These are phyloP conservation scores for Philotrypesis tridentata DNA, from an alignment of 1,140 invertebrate genomes.

Conservation along the genomic window DNA sequence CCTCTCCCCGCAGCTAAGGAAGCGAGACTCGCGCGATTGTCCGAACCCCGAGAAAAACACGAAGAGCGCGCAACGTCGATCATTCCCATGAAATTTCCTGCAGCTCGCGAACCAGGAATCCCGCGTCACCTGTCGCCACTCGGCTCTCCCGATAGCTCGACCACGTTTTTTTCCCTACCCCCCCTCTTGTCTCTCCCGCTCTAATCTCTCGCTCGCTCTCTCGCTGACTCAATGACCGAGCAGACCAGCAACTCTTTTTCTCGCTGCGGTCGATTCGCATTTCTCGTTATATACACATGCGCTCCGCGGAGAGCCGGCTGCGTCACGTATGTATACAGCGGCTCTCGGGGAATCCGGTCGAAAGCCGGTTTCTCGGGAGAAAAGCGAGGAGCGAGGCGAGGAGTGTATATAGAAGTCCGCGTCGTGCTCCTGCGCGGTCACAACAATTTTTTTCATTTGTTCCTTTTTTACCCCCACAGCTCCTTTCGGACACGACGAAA, in stretches of 20 bases:
- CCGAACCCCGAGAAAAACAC: too few species aligned
- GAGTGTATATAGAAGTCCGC: too few species aligned
- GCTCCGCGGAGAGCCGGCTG: neutral
- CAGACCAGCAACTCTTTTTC: neutral
- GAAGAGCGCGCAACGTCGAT: neutral
- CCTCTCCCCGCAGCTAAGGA: too few species aligned
- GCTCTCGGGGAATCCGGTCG: neutral
- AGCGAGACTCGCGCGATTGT: too few species aligned
- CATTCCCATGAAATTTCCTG: neutral
- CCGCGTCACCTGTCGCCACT: neutral
- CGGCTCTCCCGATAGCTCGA: neutral
- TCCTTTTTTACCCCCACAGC: too few species aligned
- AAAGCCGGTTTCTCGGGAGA: neutral
- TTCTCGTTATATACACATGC: neutral
- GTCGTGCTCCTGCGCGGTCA: neutral
- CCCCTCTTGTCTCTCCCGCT: too few species aligned
- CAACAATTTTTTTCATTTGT: too few species aligned
- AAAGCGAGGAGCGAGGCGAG: neutral
- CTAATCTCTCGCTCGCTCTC: neutral
- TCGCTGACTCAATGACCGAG: neutral
- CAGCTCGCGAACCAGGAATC: neutral
- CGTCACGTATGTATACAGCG: neutral
- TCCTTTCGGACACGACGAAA: too few species aligned
- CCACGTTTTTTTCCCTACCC: neutral
- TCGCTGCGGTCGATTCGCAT: neutral